Base-by-base conservation (phyloP, 2,113 vertebrate genomes). In the Notothenia coriiceps region DNA sequence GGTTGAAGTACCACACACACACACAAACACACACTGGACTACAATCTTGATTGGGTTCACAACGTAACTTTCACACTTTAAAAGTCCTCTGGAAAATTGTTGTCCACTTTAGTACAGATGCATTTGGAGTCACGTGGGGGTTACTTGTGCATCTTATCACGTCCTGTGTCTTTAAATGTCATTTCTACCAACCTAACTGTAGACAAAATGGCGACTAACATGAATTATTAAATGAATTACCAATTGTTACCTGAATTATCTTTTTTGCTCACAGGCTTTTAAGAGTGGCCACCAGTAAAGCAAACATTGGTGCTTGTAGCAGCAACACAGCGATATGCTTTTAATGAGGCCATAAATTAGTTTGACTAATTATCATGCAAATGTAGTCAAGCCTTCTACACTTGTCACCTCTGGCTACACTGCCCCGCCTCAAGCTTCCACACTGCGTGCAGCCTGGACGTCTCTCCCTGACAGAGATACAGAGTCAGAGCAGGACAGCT, bases 281-380 rank as follows among this genome's bases (percentile, higher is more conserved):
- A 20, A 59, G 14, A 20, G n/a, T n/a, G 9, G 6, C 70, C 67
- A 35, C 33, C 0, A 63, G 7, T 44, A 20, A 71, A 71, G 9
- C 18, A 15, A 44, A 56, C 25, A 11, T 46, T 10, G 18, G 14
- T 11, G 18, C 46, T 14, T 12, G 18, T 20, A n/a, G 47, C 25
- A 46, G n/a, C 35, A 40, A 40, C 59, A 0, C 40, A 17, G n/a
- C 11, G 13, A 60, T 43, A 20, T 51, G 73, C 4, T 29, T 46
- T 56, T 2, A n/a, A 13, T 5, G 20, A 61, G 60, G 49, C 43
- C 57, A 25, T 25, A 35, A 13, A 20, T 20, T 14, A 67, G 56
- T 74, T 80, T 86, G 25, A 20, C 22, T 61, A 29, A 81, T 70
- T 64, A 68, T 55, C 43, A 82, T 80, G 68, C 82, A 83, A 81